Evolutionary conservation across 2,113 vertebrate species (phyloP).

Genomic region (Callorhinus ursinus): DNA sequence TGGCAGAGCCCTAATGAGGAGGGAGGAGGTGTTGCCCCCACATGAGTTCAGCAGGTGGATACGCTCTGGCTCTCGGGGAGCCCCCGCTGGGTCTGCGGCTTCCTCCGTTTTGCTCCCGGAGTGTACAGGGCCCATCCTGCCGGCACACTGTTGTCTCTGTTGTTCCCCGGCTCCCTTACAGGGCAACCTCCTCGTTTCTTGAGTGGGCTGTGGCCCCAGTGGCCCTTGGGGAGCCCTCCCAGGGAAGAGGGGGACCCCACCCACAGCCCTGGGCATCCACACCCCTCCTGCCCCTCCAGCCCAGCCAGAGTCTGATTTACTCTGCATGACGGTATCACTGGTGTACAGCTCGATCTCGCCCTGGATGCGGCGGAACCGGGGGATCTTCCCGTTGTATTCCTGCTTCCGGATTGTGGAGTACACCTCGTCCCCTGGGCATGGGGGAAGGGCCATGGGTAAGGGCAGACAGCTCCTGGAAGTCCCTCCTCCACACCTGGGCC

Average conservation of each 20-base stretch:
- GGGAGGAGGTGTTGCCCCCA: neutral
- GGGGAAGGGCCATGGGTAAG: neutral
- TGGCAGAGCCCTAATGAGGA: constrained; percentile 69
- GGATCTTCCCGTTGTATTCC: constrained; percentile 85
- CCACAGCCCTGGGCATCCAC: neutral
- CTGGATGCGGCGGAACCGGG: constrained; percentile 84
- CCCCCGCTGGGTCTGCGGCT: neutral
- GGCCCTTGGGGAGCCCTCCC: neutral
- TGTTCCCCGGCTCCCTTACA: neutral
- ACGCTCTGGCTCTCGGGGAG: neutral
- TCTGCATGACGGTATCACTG: constrained; percentile 86
- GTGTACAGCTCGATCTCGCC: constrained; percentile 85
- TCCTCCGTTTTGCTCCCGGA: neutral
- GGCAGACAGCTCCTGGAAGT: neutral
- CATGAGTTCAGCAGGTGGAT: constrained; percentile 47
- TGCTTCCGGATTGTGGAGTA: constrained; percentile 88
- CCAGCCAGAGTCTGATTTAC: constrained; percentile 70
- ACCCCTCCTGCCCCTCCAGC: accelerated
- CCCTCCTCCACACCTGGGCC: neutral
- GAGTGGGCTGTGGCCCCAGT: neutral
- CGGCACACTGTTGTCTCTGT: neutral
- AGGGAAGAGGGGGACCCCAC: neutral
- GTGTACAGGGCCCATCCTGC: neutral
- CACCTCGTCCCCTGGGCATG: constrained; percentile 80
- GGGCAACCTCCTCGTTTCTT: neutral